A percentile compares a stretch with the other conserved stretches of the same genome.
Conservation (phyloP, 2,113 vertebrate species). For the Hippocampus abdominalis region DNA sequence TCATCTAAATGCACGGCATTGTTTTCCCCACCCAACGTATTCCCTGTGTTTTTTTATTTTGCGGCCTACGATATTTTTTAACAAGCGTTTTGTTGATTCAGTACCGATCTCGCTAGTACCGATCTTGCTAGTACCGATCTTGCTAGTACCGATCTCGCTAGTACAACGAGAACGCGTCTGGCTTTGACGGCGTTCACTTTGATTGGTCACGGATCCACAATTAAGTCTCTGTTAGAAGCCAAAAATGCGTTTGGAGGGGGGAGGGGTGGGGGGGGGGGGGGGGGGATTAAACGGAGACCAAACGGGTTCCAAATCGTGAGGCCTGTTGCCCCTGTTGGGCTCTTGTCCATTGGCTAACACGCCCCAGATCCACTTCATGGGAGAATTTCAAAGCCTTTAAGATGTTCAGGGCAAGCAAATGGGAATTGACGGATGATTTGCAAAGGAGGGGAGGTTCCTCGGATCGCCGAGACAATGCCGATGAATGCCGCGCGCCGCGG, state of each 20-base stretch:
- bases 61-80: not conserved
- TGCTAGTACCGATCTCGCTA: no score
- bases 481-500: slow-evolving; percentile 60
- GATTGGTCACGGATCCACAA: slow-evolving; percentile 63
- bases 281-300: slow-evolving; percentile 21
- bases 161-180: slow-evolving; percentile 31
- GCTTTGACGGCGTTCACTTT: slow-evolving; percentile 57
- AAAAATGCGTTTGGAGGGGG: slow-evolving; percentile 24
- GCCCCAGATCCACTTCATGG: slow-evolving; percentile 44
- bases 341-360: slow-evolving; percentile 42
- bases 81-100: not conserved
- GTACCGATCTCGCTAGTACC: no score
- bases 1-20: not conserved
- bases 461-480: slow-evolving; percentile 62
- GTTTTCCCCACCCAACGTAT: not conserved
- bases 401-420: slow-evolving; percentile 53
- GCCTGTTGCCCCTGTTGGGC: slow-evolving; percentile 26
- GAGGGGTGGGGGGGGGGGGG: slow-evolving; percentile 17
- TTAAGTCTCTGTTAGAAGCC: slow-evolving; percentile 64
- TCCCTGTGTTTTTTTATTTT: not conserved
- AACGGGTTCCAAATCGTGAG: slow-evolving; percentile 21
- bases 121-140: no score
- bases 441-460: slow-evolving; percentile 56
- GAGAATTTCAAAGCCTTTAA: slow-evolving; percentile 58
- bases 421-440: slow-evolving; percentile 65